Evolutionary conservation across 1,140 invertebrate species (phyloP).

Genomic region (Thalassaphorura encarpata): DNA sequence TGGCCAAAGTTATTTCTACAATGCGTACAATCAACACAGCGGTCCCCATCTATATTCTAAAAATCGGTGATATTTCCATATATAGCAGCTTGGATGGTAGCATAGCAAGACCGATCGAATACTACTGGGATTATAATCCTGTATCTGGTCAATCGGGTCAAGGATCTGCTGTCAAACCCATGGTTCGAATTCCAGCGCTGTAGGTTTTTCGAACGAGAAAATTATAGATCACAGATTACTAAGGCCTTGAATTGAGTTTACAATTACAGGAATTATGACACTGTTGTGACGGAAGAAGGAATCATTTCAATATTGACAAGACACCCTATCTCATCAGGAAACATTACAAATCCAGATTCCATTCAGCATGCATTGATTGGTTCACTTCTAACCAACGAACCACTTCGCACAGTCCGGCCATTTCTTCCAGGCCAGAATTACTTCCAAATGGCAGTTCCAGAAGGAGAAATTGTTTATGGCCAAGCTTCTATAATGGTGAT

Average conservation of each 20-base stretch:
- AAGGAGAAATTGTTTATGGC: conserved; percentile 27
- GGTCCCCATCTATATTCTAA: background rate
- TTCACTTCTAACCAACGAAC: conserved; percentile 2
- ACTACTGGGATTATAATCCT: background rate
- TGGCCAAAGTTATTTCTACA: background rate
- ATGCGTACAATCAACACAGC: conserved; percentile 11
- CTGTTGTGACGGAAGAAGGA: conserved; percentile 9
- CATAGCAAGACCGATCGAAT: conserved; percentile 9
- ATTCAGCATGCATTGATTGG: conserved; percentile 7
- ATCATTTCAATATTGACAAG: background rate
- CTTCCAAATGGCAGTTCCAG: conserved; percentile 19
- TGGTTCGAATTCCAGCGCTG: no score
- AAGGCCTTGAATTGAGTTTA: no score
- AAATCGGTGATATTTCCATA: conserved; percentile 1
- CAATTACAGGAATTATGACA: background rate
- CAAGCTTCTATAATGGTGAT: no score
- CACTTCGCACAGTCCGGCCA: conserved; percentile 10
- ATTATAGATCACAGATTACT: no score
- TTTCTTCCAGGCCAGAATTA: conserved; percentile 5
- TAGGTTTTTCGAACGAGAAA: no score
- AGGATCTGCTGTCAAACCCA: no score
- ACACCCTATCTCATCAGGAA: no score
- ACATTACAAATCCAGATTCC: background rate
- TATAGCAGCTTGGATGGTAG: conserved; percentile 10
- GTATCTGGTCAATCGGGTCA: background rate